phyloP scores from a whole-genome alignment of 2,113 vertebrate species.

The Prunella himalayana region DNA sequence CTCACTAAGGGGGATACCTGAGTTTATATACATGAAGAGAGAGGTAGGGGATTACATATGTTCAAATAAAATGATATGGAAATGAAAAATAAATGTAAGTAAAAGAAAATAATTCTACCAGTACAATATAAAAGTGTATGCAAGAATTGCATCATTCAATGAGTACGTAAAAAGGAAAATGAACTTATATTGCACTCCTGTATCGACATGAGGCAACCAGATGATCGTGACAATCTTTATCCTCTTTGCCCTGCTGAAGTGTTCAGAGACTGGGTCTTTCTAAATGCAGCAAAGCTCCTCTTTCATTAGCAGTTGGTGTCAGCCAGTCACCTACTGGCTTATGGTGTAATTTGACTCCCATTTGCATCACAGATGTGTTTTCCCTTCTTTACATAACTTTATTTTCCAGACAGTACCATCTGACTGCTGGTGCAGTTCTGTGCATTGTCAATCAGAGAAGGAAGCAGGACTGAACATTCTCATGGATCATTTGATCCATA shows the following conservation, averaged over 20 bases:
- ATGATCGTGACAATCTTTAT: neutral
- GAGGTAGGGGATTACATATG: neutral
- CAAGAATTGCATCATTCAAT: neutral
- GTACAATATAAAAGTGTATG: neutral
- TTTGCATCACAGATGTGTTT: neutral
- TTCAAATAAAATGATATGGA: neutral
- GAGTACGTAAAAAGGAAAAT: neutral
- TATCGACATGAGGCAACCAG: neutral
- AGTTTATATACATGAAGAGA: neutral
- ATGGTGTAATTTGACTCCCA: neutral
- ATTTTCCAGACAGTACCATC: neutral
- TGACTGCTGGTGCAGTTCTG: neutral
- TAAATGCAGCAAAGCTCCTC: neutral
- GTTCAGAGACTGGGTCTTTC: neutral
- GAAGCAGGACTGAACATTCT: neutral
- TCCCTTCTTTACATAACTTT: neutral
- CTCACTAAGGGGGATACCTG: neutral
- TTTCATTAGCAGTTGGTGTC: neutral
- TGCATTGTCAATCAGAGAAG: neutral
- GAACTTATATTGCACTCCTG: neutral
- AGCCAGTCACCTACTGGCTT: neutral
- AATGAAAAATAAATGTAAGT: neutral
- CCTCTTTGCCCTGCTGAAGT: neutral
- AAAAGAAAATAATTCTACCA: neutral
- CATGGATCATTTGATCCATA: neutral